A percentile compares a stretch with the other conserved stretches of the same genome.
These are phyloP conservation scores for Drosophila tripunctata DNA, from an alignment of 2,888 invertebrate species.

Conservation along the genomic window DNA sequence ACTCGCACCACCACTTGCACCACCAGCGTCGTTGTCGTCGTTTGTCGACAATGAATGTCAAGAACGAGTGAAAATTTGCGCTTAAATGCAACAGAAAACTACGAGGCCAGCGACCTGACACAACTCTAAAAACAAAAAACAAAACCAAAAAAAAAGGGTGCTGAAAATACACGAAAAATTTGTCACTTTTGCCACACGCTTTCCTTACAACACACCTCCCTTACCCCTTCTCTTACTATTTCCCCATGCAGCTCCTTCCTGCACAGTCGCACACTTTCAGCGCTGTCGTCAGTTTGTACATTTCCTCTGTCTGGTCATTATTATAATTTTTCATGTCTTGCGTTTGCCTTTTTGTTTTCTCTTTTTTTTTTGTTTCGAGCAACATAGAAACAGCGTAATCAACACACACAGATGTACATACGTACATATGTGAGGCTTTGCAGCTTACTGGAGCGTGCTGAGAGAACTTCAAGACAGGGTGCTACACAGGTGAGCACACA, in stretches of 20 bases:
- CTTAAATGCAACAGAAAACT: constrained; percentile 65
- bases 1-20: neutral
- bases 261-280: too few relatives aligned
- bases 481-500: constrained; percentile 30
- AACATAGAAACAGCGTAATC: constrained; percentile 36
- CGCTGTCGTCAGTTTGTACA: constrained; percentile 3
- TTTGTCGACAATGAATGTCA: constrained; percentile 65
- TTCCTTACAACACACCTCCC: neutral
- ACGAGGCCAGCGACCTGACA: constrained; percentile 66
- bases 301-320: constrained; percentile 53
- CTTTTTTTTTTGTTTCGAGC: too few relatives aligned
- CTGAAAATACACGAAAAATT: constrained; percentile 56
- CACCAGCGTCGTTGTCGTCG: neutral
- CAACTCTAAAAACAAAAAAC: constrained; percentile 12
- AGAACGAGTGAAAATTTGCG: constrained; percentile 75
- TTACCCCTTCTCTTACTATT: neutral
- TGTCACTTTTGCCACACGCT: constrained; percentile 45
- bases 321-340: constrained; percentile 60
- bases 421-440: constrained; percentile 2
- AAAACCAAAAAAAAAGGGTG: constrained; percentile 15
- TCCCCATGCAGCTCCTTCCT: too few relatives aligned
- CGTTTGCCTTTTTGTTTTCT: constrained; percentile 22
- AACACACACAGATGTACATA: constrained; percentile 26
- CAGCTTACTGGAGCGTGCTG: constrained; percentile 53
- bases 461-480: neutral